Evolutionary conservation across 2,113 vertebrate species (phyloP).

Genomic region (Glaucomys volans): DNA sequence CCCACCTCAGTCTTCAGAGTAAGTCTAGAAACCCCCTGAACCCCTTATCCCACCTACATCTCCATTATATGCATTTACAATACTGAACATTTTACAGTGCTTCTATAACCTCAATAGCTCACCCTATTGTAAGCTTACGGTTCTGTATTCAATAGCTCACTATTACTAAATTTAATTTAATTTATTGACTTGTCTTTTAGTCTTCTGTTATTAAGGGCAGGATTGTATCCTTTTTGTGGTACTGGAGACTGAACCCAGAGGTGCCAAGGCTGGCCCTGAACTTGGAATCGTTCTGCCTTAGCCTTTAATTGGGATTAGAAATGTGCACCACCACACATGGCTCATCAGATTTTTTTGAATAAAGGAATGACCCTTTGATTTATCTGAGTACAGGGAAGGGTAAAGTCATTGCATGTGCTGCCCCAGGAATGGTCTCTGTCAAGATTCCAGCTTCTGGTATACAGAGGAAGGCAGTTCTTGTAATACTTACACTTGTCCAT

Average conservation of each 20-base stretch:
- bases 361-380: conserved; percentile 20
- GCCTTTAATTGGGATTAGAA: no score
- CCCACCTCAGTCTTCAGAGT: background rate
- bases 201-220: background rate
- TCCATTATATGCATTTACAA: background rate
- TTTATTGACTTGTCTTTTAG: background rate
- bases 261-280: no score
- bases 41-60: background rate
- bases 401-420: background rate
- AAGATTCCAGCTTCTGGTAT: background rate
- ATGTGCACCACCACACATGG: no score
- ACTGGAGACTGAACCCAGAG: background rate
- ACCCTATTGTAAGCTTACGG: background rate
- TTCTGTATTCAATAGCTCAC: background rate
- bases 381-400: background rate
- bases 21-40: background rate
- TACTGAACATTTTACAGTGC: background rate
- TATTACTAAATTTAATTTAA: background rate
- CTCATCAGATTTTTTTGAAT: background rate
- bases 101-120: background rate
- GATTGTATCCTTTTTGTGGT: background rate
- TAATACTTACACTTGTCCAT: conserved; percentile 87
- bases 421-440: background rate
- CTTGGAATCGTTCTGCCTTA: no score
- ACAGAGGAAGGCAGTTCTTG: background rate